Base-by-base conservation (phyloP, 92 coral and sea anemone genomes). In the Porites divaricata region DNA sequence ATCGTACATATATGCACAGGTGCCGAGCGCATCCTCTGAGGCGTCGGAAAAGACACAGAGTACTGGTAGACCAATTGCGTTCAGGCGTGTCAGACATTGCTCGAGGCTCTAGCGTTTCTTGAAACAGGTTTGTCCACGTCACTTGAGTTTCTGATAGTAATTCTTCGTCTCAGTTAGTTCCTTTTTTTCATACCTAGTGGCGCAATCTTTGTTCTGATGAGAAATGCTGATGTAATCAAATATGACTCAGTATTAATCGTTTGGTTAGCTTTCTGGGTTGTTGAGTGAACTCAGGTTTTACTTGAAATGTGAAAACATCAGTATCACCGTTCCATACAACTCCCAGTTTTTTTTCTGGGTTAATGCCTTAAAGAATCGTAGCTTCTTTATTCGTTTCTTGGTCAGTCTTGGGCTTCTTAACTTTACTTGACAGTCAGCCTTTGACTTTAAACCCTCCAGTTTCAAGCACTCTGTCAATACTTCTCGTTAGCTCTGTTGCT, bases 401-500 rank as follows among this genome's bases (percentile, higher is more conserved):
- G n/a, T 77, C 64, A 17, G 75, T 74, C 56, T 77, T 90, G 28
- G n/a, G 20, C 49, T 62, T 79, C 23, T 70, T 59, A 23, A 52
- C 20, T 24, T 73, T 48, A 67, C 82, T 92, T 17, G 89, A 88
- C 28, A 76, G 71, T 89, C 94, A 91, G 2, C 88, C 88, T 65
- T 90, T 90, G 6, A 90, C 90, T 45, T 75, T 82, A 81, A 92
- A 92, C n/a, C 90, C 92, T 16, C 92, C 92, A 0, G 69, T 86
- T 49, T 81, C 86, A 16, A 92, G 75, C 51, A 92, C 83, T 48
- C 86, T 61, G 80, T 90, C 96, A 8, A 90, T 59, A 22, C 86
- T 91, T 68, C 75, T 79, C 54, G 92, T 89, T n/a, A 88, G 72
- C 66, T 78, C 78, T 63, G 64, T 85, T 56, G 89, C 97, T n/a